phyloP scores from a whole-genome alignment of 2,797 vertebrate genomes.

The Sus cebifrons region DNA sequence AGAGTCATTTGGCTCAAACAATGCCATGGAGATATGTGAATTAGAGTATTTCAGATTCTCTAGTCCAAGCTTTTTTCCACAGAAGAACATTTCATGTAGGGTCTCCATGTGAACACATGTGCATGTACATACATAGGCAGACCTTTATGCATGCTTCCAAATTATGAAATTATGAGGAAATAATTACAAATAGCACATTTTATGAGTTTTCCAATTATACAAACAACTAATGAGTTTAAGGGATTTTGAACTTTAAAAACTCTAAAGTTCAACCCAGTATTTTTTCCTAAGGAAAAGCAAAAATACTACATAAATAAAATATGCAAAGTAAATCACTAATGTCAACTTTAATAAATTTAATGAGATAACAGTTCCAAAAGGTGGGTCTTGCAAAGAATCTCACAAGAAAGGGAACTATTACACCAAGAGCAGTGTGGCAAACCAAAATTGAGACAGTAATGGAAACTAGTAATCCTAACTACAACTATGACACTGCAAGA shows the following conservation, averaged over 20 bases:
- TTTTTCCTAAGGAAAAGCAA: constrained; percentile 8
- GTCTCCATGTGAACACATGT: not conserved
- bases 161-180: not conserved
- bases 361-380: constrained; percentile 36
- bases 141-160: constrained; percentile 40
- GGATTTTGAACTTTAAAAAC: constrained; percentile 41
- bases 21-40: not conserved
- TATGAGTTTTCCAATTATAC: constrained; percentile 35
- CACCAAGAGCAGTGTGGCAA: not conserved
- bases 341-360: constrained; percentile 60
- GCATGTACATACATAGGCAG: not conserved
- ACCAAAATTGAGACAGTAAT: not conserved
- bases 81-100: constrained; percentile 10
- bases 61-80: not conserved
- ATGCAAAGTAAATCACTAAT: constrained; percentile 45
- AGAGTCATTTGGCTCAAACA: not conserved
- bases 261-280: not conserved
- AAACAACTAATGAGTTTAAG: not conserved
- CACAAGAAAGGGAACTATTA: not conserved
- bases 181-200: constrained; percentile 5
- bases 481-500: not conserved
- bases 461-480: not conserved
- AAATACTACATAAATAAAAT: constrained; percentile 56
- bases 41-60: constrained; percentile 44
- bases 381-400: not conserved